These are phyloP conservation scores for Onthophagus sagittarius DNA, from an alignment of 2,888 invertebrate genomes.

Conservation along the genomic window DNA sequence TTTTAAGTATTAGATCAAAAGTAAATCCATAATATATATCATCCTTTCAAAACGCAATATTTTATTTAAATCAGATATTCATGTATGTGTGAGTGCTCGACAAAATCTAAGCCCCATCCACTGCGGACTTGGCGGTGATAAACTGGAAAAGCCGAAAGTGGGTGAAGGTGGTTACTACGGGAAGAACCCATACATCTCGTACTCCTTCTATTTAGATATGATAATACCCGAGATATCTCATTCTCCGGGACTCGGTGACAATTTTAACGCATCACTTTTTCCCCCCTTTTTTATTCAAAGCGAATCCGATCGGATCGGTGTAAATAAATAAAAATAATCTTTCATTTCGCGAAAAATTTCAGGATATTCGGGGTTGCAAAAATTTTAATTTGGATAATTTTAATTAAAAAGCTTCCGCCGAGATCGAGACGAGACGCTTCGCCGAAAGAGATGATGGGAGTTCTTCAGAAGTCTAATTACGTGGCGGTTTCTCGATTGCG, in stretches of 20 bases:
- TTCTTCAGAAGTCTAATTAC: background rate
- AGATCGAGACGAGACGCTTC: background rate
- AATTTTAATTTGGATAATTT: background rate
- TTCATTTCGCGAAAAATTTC: too few species aligned
- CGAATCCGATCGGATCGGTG: too few species aligned
- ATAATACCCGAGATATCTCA: too few species aligned
- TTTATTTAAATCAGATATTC: slow-evolving; percentile 36
- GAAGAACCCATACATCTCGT: background rate
- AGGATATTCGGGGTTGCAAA: background rate
- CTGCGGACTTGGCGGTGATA: background rate
- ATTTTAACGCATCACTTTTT: too few species aligned
- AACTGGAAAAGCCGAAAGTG: background rate
- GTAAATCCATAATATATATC: background rate
- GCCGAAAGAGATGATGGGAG: background rate
- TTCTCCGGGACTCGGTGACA: too few species aligned
- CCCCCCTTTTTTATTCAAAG: too few species aligned
- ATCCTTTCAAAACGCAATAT: slow-evolving; percentile 25
- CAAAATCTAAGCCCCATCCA: background rate
- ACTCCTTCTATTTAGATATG: background rate
- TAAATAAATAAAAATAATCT: too few species aligned
- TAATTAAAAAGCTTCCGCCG: background rate
- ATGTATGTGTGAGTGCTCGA: slow-evolving; percentile 21
- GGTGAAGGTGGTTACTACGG: background rate
- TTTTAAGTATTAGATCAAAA: too few species aligned
- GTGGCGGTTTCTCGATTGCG: background rate